Base-by-base conservation (phyloP, 2,888 invertebrate species). In the Tachina lurida region DNA sequence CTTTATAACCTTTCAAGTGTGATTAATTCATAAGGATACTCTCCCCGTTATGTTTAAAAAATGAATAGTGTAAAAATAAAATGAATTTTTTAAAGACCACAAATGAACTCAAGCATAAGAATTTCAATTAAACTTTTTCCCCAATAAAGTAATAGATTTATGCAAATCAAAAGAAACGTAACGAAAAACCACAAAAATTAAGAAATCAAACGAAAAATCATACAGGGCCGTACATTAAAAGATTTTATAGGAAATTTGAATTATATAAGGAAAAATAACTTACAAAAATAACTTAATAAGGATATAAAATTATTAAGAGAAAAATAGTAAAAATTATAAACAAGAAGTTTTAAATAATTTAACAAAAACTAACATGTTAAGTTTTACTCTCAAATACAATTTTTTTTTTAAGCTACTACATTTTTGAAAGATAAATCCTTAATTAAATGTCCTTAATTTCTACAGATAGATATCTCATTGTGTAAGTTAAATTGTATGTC, bases 41-140 rank as follows among this genome's bases (percentile, higher is more conserved):
- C 43, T 62, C 54, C 62, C 60, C 22, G 7, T 49, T n/a, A 4
- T 19, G 15, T 31, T 3, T 15, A 60, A 4, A 31, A 49, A 17
- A 0, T 19, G 8, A 54, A 13, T 41, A 56, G 31, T 17, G 17
- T 9, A 43, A 17, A 65, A 10, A 15, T 7, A 65, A 80, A 62
- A 79, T 13, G 47, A 60, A 8, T 77, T 67, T 49, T 71, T 49
- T 13, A 54, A 67, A 45, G 52, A 73, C 79, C 86, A 75, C 83
- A 85, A 85, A 87, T 83, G 83, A 86, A 82, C 86, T 88, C 81
- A 79, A 76, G 87, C 81, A 76, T 87, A 68, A 88, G 73, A 87
- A 87, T 86, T 87, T 88, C 84, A 87, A 88, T 88, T 87, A 88
- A 88, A 88, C 87, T 88, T 88, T 87, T 86, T 84, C 73, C 78